Evolutionary conservation across 2,888 invertebrate genomes (phyloP).

Genomic region (Spodoptera littoralis): DNA sequence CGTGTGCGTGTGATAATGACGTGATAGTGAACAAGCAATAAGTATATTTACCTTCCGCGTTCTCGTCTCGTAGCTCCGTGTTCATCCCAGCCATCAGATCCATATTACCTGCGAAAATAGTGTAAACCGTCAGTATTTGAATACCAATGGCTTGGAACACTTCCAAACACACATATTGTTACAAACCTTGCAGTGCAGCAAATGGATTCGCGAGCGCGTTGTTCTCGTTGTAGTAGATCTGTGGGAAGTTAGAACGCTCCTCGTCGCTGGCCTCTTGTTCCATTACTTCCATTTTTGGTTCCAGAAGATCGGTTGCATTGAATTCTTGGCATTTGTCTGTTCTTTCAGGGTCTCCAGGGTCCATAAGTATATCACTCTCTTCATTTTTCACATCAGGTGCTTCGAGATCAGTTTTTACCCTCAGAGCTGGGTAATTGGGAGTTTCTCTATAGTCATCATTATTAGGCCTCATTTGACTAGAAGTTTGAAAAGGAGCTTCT

Average conservation of each 20-base stretch:
- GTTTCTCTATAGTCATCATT: conserved; percentile 88
- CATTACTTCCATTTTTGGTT: conserved; percentile 93
- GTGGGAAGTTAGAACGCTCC: conserved; percentile 86
- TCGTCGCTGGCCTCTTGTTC: conserved; percentile 92
- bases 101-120: conserved; percentile 77
- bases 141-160: conserved; percentile 8
- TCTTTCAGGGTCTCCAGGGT: conserved; percentile 81
- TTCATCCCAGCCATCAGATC: conserved; percentile 84
- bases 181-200: conserved; percentile 81
- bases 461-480: conserved; percentile 89
- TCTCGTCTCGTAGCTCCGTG: conserved; percentile 83
- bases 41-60: conserved; percentile 82
- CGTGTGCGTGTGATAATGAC: conserved; percentile 86
- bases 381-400: conserved; percentile 85
- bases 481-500: conserved; percentile 87
- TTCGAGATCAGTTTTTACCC: conserved; percentile 89
- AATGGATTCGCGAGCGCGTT: conserved; percentile 86
- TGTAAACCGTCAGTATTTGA: conserved; percentile 20
- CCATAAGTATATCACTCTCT: conserved; percentile 84
- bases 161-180: conserved; percentile 11
- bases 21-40: conserved; percentile 71
- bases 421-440: conserved; percentile 83
- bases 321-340: conserved; percentile 83
- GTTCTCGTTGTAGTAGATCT: conserved; percentile 82
- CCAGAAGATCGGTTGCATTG: conserved; percentile 83